Percentiles rank a stretch among this genome's conserved stretches.
Evolutionary conservation across 2,113 vertebrate species (phyloP).

Genomic region (Ceuthmochares aereus): DNA sequence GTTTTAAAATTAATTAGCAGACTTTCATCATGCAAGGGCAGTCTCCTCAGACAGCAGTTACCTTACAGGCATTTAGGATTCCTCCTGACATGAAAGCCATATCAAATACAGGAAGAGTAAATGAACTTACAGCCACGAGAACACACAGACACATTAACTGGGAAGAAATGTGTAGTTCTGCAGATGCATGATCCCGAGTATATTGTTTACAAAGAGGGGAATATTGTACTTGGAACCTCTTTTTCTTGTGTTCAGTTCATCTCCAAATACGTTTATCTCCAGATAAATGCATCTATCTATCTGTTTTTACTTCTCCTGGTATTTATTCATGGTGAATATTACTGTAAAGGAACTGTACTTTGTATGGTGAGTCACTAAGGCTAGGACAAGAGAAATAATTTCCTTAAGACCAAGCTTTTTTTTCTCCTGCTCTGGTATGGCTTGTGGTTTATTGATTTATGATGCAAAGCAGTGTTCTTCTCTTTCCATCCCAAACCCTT

Average conservation of each 20-base stretch:
- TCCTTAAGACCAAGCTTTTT: not conserved
- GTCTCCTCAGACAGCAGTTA: not conserved
- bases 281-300: not conserved
- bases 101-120: not conserved
- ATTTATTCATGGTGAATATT: not conserved
- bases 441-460: not conserved
- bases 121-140: not conserved
- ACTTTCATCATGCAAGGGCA: not conserved
- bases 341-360: not conserved
- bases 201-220: fast-evolving
- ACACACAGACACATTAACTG: not conserved
- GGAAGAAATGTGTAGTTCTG: not conserved
- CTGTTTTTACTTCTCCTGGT: not conserved
- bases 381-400: not conserved
- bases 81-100: not conserved
- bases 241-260: not conserved
- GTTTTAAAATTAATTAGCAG: not conserved
- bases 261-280: not conserved
- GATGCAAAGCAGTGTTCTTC: not conserved
- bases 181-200: not conserved
- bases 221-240: not conserved
- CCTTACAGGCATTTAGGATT: not conserved
- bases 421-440: not conserved
- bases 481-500: not conserved
- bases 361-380: not conserved